A percentile compares a stretch with the other conserved stretches of the same genome.
phyloP scores from a whole-genome alignment of 2,113 vertebrate genomes.

The Dipodomys stephensi region DNA sequence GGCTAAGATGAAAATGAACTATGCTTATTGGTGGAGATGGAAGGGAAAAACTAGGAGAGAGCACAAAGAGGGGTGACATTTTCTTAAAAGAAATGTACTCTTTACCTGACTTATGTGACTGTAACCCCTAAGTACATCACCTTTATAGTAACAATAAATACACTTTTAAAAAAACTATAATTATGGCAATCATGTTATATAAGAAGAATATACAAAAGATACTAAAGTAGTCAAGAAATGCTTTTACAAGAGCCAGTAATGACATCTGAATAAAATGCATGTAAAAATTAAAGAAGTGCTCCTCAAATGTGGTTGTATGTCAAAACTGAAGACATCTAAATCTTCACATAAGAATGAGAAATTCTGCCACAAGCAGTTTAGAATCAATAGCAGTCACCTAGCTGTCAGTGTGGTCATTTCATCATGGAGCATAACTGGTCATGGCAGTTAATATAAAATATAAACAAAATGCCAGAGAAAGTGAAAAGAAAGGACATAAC shows the following conservation, averaged over 20 bases:
- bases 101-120: too few species aligned
- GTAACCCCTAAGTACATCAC: too few species aligned
- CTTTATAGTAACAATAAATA: too few species aligned
- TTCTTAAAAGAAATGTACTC: too few species aligned
- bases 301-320: neutral
- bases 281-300: neutral
- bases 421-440: neutral
- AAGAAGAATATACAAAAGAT: neutral
- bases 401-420: too few species aligned
- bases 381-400: neutral
- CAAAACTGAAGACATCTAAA: neutral
- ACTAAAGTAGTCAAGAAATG: neutral
- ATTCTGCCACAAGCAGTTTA: neutral
- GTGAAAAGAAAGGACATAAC: neutral
- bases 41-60: too few species aligned
- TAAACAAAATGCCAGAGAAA: neutral
- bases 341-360: neutral
- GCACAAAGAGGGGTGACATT: too few species aligned
- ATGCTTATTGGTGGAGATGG: too few species aligned
- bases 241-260: neutral
- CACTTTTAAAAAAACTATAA: too few species aligned
- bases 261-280: neutral
- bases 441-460: neutral
- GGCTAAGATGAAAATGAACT: too few species aligned
- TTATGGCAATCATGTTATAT: neutral